Evolutionary conservation across 2,888 invertebrate genomes (phyloP).

Genomic region (Aphidius colemani): DNA sequence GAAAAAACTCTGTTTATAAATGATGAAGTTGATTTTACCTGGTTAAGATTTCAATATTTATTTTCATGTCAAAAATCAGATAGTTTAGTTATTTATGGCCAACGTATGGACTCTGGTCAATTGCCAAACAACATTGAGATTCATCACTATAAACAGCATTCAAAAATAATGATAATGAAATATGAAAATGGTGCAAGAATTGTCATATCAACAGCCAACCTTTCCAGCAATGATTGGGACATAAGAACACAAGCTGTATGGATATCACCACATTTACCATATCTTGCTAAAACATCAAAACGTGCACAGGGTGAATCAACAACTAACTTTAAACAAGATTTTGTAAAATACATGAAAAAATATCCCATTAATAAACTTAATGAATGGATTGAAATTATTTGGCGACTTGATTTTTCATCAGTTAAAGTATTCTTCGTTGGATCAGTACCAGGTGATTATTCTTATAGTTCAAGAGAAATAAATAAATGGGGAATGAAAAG

Average conservation of each 20-base stretch:
- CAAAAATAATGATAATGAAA: conserved; percentile 84
- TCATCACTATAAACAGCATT: conserved; percentile 45
- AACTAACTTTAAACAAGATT: conserved; percentile 79
- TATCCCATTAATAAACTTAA: conserved; percentile 73
- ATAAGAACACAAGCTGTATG: conserved; percentile 93
- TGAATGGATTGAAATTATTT: conserved; percentile 76
- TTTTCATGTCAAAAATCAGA: conserved; percentile 72
- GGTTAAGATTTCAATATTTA: conserved; percentile 85
- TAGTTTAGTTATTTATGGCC: conserved; percentile 41
- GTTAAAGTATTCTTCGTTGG: conserved; percentile 85
- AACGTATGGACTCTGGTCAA: conserved; percentile 26
- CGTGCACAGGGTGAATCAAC: conserved; percentile 75
- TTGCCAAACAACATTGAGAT: conserved; percentile 45
- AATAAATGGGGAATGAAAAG: conserved; percentile 68
- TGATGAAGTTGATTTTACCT: conserved; percentile 90
- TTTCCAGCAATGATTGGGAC: conserved; percentile 91
- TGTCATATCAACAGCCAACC: conserved; percentile 89
- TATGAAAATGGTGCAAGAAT: conserved; percentile 83
- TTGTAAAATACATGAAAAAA: conserved; percentile 75
- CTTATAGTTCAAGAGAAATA: conserved; percentile 58
- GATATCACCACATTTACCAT: conserved; percentile 83
- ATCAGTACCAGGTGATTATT: conserved; percentile 83
- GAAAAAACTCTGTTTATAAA: conserved; percentile 82
- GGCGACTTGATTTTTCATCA: conserved; percentile 79
- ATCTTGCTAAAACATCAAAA: conserved; percentile 64